Conservation (phyloP, 2,797 vertebrate species). For the Coluber constrictor region DNA sequence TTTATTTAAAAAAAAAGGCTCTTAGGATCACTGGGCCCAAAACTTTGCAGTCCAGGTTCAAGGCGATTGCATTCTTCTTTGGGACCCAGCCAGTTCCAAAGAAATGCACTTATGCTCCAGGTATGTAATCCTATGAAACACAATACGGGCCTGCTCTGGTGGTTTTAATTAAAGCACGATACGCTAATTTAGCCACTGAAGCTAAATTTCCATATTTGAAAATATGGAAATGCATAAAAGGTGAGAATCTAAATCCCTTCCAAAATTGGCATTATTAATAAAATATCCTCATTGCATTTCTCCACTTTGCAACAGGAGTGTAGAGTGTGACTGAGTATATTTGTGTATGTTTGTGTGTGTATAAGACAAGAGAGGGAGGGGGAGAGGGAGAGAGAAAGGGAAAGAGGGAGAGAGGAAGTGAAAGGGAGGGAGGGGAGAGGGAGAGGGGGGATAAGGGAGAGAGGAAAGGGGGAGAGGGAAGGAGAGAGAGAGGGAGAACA, state of each 20-base stretch:
- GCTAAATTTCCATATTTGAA: too few species aligned
- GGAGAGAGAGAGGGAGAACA: too few species aligned
- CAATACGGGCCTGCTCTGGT: neutral
- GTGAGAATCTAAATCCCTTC: conserved; percentile 5
- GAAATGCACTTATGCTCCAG: neutral
- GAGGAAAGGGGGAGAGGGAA: too few species aligned
- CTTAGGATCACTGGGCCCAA: neutral
- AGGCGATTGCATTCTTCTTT: neutral
- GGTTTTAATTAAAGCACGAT: neutral
- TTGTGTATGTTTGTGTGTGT: neutral
- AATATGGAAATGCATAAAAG: neutral
- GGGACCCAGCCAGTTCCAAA: neutral
- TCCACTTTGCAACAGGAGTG: neutral
- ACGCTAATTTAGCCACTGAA: neutral
- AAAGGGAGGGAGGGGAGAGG: too few species aligned
- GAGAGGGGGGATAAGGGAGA: too few species aligned
- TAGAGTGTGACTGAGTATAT: neutral
- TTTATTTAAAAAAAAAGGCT: neutral
- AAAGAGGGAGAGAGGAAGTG: too few species aligned
- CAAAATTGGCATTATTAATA: conserved; percentile 9
- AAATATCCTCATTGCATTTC: conserved; percentile 12
- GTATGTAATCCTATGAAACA: neutral
- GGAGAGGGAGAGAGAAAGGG: too few species aligned
- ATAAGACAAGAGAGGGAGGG: neutral
- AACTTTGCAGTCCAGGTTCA: neutral